These are phyloP conservation scores for Diachasmimorpha longicaudata DNA, from an alignment of 1,140 invertebrate species.

Conservation along the genomic window DNA sequence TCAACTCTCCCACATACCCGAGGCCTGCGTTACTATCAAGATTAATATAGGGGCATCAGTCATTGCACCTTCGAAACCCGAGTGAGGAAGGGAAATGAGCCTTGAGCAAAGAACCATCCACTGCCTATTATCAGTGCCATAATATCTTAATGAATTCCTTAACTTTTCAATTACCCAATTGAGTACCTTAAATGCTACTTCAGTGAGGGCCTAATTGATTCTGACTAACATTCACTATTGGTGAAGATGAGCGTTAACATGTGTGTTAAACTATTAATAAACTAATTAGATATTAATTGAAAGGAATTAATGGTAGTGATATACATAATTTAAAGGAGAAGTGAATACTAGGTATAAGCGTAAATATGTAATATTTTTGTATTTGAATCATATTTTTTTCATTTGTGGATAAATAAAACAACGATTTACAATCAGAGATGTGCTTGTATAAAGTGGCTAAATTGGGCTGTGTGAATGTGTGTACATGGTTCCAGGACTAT, in stretches of 20 bases:
- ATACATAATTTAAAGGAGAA: neutral
- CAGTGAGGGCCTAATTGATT: constrained; percentile 10
- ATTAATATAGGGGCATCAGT: neutral
- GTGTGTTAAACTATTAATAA: constrained; percentile 1
- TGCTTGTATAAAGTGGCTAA: constrained; percentile 29
- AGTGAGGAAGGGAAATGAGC: neutral
- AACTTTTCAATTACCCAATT: neutral
- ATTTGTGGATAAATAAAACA: constrained; percentile 53
- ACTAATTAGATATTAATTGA: constrained; percentile 25
- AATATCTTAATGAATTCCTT: neutral
- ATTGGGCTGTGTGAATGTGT: constrained; percentile 37
- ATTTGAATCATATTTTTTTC: constrained; percentile 41
- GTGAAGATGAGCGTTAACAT: neutral
- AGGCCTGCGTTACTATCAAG: neutral
- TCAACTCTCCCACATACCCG: neutral
- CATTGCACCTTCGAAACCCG: too few species aligned
- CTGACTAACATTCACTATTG: neutral
- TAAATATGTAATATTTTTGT: constrained; percentile 60
- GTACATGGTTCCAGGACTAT: constrained; percentile 29
- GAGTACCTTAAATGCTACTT: constrained; percentile 9
- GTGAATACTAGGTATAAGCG: constrained; percentile 16
- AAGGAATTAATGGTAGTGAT: constrained; percentile 4
- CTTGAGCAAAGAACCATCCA: neutral
- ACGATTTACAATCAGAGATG: constrained; percentile 29
- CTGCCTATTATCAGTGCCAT: constrained; percentile 8